Conservation (phyloP, 1,140 invertebrate species). For the Dendroctonus ponderosae region DNA sequence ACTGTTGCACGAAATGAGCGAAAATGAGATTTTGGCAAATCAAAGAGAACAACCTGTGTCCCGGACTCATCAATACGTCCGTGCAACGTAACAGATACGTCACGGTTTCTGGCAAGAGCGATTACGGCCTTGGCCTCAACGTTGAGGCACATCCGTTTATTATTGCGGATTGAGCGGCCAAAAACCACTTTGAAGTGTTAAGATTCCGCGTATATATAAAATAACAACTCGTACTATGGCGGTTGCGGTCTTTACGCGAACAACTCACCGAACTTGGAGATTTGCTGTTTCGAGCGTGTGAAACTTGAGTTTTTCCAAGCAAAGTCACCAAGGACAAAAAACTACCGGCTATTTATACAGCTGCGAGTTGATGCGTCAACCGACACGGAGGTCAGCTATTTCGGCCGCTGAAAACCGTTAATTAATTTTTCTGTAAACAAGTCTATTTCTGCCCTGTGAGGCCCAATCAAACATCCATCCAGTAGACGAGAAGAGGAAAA, state of each 20-base stretch:
- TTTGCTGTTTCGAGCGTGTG: neutral
- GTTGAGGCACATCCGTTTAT: constrained; percentile 17
- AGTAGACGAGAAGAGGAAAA: neutral
- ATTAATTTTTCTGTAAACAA: neutral
- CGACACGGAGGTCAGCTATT: neutral
- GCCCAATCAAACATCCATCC: neutral
- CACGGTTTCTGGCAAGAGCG: constrained; percentile 21
- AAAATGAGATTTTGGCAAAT: neutral
- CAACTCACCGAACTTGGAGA: neutral
- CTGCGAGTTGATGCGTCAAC: neutral
- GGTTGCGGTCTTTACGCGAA: neutral
- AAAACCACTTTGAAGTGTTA: constrained; percentile 26
- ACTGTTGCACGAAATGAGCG: neutral
- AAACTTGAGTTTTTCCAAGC: constrained; percentile 10
- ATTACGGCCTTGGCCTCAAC: constrained; percentile 24
- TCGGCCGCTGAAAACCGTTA: neutral
- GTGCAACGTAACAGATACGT: constrained; percentile 17
- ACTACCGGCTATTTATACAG: neutral
- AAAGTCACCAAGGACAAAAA: neutral
- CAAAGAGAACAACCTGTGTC: neutral
- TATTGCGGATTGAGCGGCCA: constrained; percentile 19
- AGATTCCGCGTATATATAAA: constrained; percentile 20
- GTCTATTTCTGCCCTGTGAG: neutral
- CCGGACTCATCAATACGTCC: constrained; percentile 8
- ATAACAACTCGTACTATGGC: constrained; percentile 9